These are phyloP conservation scores for Rhyacichthys aspro DNA, from an alignment of 2,797 vertebrate species.

Conservation along the genomic window DNA sequence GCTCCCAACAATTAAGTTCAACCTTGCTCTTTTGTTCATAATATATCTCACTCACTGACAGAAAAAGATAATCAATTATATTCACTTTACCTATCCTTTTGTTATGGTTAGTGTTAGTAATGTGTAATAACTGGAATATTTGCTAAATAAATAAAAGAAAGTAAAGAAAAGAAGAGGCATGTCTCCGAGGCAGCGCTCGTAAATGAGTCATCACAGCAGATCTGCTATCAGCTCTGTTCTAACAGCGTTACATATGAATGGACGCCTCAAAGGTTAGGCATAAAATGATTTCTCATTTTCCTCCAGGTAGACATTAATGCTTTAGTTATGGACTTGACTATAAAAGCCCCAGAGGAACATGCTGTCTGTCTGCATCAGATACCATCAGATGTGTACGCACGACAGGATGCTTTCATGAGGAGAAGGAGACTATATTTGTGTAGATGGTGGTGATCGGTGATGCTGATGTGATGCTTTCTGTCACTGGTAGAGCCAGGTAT, in stretches of 20 bases:
- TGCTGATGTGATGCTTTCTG: slow-evolving; percentile 61
- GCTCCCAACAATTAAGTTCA: too few relatives aligned
- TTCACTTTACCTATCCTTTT: too few relatives aligned
- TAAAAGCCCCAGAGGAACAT: slow-evolving; percentile 62
- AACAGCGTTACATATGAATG: slow-evolving; percentile 65
- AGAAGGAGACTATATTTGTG: slow-evolving; percentile 42
- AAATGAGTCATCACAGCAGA: slow-evolving; percentile 68
- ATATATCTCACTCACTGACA: too few relatives aligned
- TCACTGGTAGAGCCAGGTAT: slow-evolving; percentile 61
- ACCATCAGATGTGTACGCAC: slow-evolving; percentile 45
- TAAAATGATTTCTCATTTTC: slow-evolving; percentile 74
- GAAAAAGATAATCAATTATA: too few relatives aligned
- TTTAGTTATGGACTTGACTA: slow-evolving; percentile 73
- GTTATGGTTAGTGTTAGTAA: too few relatives aligned
- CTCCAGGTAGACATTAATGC: slow-evolving; percentile 74
- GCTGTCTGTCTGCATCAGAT: slow-evolving; percentile 57
- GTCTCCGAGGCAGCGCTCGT: slow-evolving; percentile 62
- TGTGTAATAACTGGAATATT: not conserved
- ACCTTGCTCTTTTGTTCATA: too few relatives aligned
- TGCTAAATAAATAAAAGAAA: not conserved
- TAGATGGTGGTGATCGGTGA: slow-evolving; percentile 57
- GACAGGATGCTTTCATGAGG: slow-evolving; percentile 42
- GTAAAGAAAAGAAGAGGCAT: slow-evolving; percentile 30
- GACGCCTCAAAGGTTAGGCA: slow-evolving; percentile 73
- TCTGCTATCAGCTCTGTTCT: slow-evolving; percentile 67